phyloP scores from a whole-genome alignment of 2,797 vertebrate species.

The Propithecus deckenii region DNA sequence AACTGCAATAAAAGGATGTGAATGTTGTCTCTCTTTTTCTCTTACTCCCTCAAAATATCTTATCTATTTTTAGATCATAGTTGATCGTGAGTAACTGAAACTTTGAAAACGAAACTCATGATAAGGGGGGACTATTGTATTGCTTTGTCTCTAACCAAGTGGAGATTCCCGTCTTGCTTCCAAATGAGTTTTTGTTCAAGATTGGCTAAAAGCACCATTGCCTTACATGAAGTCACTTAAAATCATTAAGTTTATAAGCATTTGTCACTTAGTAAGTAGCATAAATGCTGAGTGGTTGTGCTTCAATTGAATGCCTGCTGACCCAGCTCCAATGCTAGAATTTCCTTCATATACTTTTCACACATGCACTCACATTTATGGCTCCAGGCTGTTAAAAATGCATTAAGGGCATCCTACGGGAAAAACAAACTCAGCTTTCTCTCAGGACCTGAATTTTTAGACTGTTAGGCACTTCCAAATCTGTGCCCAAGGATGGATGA shows the following conservation, averaged over 20 bases:
- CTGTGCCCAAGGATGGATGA: neutral
- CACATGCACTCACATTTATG: constrained; percentile 49
- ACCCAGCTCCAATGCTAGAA: constrained; percentile 75
- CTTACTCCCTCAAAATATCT: neutral
- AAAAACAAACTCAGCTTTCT: neutral
- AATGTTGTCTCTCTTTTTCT: neutral
- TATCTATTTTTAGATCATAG: neutral
- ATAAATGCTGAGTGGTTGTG: constrained; percentile 77
- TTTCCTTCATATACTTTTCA: constrained; percentile 75
- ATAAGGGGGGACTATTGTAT: too few relatives aligned
- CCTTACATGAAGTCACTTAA: constrained; percentile 79
- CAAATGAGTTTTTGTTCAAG: constrained; percentile 80
- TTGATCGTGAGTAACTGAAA: neutral
- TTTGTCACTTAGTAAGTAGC: constrained; percentile 81
- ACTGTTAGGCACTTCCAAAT: neutral
- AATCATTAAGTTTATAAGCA: constrained; percentile 77
- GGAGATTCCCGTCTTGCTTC: constrained; percentile 73
- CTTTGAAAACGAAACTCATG: neutral
- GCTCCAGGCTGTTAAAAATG: neutral
- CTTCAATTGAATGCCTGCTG: constrained; percentile 80
- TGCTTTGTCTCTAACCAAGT: neutral
- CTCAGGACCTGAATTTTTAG: neutral
- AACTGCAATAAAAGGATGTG: neutral
- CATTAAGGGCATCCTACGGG: neutral
- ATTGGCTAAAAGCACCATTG: constrained; percentile 80